Percentiles rank a stretch among this genome's conserved stretches.
Conservation (phyloP, 2,113 vertebrate species). For the Nesogale talazaci region DNA sequence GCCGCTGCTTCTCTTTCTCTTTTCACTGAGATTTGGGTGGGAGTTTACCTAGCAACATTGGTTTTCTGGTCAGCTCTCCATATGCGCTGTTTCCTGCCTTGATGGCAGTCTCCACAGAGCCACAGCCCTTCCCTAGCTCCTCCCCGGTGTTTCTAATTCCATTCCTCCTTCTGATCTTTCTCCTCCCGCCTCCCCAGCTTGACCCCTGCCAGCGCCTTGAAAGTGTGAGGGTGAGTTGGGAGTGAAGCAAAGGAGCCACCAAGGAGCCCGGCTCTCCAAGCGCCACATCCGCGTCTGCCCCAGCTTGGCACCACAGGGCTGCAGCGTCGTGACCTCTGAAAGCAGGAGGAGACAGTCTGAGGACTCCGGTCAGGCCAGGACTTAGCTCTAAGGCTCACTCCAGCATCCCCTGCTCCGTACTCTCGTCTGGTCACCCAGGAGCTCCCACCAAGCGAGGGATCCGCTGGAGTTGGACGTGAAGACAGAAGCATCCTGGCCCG, state of each 20-base stretch:
- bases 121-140: no score
- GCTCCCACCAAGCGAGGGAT: neutral
- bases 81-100: no score
- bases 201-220: neutral
- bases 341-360: neutral
- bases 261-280: neutral
- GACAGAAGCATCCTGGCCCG: neutral
- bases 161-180: no score
- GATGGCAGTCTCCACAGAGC: no score
- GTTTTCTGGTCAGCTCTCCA: no score
- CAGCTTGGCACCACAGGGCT: neutral
- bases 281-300: accelerated
- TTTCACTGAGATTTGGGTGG: neutral
- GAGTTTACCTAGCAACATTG: no score
- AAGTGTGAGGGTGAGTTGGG: neutral
- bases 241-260: neutral
- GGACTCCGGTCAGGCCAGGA: neutral
- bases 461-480: neutral
- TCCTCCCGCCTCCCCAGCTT: no score
- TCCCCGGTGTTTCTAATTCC: no score
- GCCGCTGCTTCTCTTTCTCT: no score
- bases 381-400: neutral
- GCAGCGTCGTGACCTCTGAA: neutral
- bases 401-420: neutral
- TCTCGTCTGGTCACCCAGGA: neutral